phyloP scores from a whole-genome alignment of 2,797 vertebrate species.

The Mastacembelus armatus region DNA sequence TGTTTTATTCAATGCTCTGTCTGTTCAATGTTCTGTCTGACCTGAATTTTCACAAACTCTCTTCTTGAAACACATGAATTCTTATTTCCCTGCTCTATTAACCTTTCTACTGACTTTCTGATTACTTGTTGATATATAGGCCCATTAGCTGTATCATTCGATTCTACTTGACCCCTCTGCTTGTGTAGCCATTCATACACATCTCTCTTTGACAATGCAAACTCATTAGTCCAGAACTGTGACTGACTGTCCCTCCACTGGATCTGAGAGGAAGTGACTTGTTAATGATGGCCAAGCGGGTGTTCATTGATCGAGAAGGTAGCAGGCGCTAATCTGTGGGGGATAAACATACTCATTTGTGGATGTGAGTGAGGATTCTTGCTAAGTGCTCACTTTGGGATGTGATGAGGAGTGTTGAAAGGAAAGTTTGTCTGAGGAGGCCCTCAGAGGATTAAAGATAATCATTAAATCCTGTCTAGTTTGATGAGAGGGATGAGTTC shows the following conservation, averaged over 20 bases:
- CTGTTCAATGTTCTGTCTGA: slow-evolving; percentile 12
- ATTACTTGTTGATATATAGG: slow-evolving; percentile 82
- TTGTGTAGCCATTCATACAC: slow-evolving; percentile 77
- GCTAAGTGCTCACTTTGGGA: slow-evolving; percentile 27
- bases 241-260: slow-evolving; percentile 64
- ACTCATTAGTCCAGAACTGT: slow-evolving; percentile 69
- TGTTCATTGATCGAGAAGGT: slow-evolving; percentile 63
- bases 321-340: slow-evolving; percentile 54
- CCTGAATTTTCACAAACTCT: slow-evolving; percentile 41
- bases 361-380: slow-evolving; percentile 36
- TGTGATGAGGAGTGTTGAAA: slow-evolving; percentile 13
- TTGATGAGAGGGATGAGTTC: slow-evolving; percentile 25
- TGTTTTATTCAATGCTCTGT: neutral
- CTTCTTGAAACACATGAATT: slow-evolving; percentile 53
- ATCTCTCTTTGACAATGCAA: slow-evolving; percentile 72
- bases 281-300: slow-evolving; percentile 64
- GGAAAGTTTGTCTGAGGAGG: slow-evolving; percentile 42
- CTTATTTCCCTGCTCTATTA: slow-evolving; percentile 76
- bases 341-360: slow-evolving; percentile 59
- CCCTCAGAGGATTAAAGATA: slow-evolving; percentile 41
- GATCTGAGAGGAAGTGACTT: slow-evolving; percentile 62
- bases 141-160: slow-evolving; percentile 78
- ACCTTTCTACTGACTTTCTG: slow-evolving; percentile 66
- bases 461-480: slow-evolving; percentile 53
- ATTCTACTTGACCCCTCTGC: too few species aligned